These are phyloP conservation scores for Phainopepla nitens DNA, from an alignment of 2,113 vertebrate genomes.

Conservation along the genomic window DNA sequence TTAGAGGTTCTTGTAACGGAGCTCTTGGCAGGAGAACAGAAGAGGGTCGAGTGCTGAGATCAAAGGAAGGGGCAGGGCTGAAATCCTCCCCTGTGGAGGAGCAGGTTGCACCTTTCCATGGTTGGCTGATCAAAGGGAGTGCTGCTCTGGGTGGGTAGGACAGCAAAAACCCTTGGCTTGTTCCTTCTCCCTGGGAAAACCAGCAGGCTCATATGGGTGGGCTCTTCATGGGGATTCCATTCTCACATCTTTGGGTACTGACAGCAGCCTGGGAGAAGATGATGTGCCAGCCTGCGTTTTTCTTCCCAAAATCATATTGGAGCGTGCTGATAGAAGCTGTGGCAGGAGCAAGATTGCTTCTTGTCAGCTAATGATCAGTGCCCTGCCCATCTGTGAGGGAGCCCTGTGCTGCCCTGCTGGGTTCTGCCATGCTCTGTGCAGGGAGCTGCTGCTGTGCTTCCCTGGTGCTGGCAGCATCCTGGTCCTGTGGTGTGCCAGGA, in stretches of 20 bases:
- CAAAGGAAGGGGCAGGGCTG: background rate
- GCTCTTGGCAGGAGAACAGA: background rate
- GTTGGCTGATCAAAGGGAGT: background rate
- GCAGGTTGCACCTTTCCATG: background rate
- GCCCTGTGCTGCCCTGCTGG: background rate
- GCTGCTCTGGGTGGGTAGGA: background rate
- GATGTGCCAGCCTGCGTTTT: background rate
- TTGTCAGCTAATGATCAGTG: background rate
- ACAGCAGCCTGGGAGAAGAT: background rate
- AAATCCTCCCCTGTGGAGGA: background rate
- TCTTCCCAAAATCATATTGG: background rate
- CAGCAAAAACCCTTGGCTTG: background rate
- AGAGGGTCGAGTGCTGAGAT: background rate
- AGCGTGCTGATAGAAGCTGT: background rate
- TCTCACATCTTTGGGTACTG: background rate
- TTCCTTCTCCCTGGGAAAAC: background rate
- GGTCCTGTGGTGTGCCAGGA: background rate
- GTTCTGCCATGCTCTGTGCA: background rate
- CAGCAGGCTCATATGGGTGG: accelerated
- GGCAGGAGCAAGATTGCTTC: background rate
- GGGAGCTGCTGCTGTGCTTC: background rate
- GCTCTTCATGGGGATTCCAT: background rate
- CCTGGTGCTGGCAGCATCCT: background rate
- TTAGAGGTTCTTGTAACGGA: background rate
- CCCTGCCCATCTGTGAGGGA: background rate